phyloP scores from a whole-genome alignment of 2,797 vertebrate species.

The Cuniculus paca region DNA sequence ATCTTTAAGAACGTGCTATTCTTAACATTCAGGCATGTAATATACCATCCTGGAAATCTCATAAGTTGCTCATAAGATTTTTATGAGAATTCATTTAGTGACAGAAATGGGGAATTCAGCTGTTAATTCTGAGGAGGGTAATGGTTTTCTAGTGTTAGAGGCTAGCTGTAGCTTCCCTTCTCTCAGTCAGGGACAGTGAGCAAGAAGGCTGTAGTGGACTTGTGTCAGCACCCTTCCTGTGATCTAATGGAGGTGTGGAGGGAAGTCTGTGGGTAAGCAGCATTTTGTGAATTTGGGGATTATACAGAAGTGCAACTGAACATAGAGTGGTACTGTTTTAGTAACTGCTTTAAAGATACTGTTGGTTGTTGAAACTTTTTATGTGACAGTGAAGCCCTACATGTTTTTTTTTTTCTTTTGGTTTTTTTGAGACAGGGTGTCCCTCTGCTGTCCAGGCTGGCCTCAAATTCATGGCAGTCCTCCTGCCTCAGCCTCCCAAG shows the following conservation, averaged over 20 bases:
- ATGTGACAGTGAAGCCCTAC: neutral
- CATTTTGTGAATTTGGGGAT: neutral
- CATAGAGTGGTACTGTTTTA: neutral
- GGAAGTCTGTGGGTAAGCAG: too few species aligned
- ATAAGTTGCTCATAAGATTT: constrained; percentile 14
- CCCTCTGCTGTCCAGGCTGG: neutral
- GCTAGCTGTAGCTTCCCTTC: neutral
- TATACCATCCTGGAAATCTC: neutral
- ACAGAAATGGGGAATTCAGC: neutral
- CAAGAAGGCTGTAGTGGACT: neutral
- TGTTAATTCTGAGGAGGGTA: neutral
- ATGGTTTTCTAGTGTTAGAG: neutral
- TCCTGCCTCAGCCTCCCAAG: neutral
- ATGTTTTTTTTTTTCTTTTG: neutral
- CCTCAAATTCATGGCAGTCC: neutral
- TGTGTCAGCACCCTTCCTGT: rapidly evolving
- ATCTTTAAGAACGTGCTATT: constrained; percentile 12
- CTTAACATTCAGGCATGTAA: neutral
- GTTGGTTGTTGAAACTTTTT: constrained; percentile 1
- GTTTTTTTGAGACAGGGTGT: neutral
- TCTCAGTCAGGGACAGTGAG: neutral
- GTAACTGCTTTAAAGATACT: neutral
- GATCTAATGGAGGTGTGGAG: neutral
- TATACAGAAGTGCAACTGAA: neutral
- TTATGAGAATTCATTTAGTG: neutral